Percentiles rank a stretch among this genome's conserved stretches.
These are phyloP conservation scores for Lycocorax pyrrhopterus DNA, from an alignment of 2,113 vertebrate species.

Conservation along the genomic window DNA sequence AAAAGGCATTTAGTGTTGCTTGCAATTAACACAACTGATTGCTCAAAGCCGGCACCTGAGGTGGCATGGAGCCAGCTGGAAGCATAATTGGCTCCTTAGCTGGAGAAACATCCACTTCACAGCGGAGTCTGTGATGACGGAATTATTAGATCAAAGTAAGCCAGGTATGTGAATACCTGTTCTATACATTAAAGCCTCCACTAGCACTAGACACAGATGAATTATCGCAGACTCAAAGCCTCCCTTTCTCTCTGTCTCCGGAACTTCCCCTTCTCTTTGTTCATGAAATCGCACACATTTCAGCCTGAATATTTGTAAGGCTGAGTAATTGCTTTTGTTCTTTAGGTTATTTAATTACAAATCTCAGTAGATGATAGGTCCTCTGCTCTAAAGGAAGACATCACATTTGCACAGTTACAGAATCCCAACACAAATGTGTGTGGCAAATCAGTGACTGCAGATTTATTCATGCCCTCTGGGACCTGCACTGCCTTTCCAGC, in stretches of 20 bases:
- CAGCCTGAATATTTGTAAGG: slow-evolving; percentile 22
- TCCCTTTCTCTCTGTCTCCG: slow-evolving; percentile 27
- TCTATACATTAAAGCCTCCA: slow-evolving; percentile 21
- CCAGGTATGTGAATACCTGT: slow-evolving; percentile 49
- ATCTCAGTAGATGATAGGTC: slow-evolving; percentile 48
- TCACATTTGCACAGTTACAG: slow-evolving; percentile 53
- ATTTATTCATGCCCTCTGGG: slow-evolving; percentile 59
- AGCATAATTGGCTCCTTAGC: slow-evolving; percentile 46
- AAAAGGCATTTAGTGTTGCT: slow-evolving; percentile 46
- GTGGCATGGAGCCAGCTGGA: slow-evolving; percentile 19
- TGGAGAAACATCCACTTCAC: slow-evolving; percentile 23
- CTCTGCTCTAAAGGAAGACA: slow-evolving; percentile 47
- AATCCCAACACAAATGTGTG: slow-evolving; percentile 47
- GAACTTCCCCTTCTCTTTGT: slow-evolving; percentile 37
- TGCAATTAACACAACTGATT: slow-evolving; percentile 62
- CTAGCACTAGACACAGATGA: neutral
- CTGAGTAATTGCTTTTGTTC: slow-evolving; percentile 57
- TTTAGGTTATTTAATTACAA: slow-evolving; percentile 54
- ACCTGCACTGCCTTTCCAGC: slow-evolving; percentile 48
- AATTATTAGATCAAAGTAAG: slow-evolving; percentile 39
- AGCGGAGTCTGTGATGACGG: neutral
- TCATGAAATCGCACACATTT: slow-evolving; percentile 14
- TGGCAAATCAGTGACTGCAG: slow-evolving; percentile 49
- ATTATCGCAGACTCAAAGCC: neutral
- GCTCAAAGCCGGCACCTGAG: slow-evolving; percentile 51